Conservation (phyloP, 1,140 invertebrate species). For the Semibalanus balanoides region DNA sequence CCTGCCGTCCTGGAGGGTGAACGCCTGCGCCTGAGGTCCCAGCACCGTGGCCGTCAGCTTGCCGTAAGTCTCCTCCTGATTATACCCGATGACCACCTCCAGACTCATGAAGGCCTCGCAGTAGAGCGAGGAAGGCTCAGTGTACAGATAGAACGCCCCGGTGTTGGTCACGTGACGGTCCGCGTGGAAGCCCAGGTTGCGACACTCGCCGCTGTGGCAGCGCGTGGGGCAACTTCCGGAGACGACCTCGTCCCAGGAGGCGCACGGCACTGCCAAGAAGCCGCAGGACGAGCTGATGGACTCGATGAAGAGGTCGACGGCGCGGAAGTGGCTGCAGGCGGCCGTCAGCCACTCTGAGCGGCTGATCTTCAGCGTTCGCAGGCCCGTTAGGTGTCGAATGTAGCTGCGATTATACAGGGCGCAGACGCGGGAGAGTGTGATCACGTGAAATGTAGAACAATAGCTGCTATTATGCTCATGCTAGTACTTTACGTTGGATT, state of each 20-base stretch:
- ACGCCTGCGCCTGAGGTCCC: not conserved
- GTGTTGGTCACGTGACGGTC: not conserved
- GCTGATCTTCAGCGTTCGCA: not conserved
- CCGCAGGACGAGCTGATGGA: not conserved
- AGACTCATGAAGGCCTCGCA: not conserved
- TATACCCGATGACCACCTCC: not conserved
- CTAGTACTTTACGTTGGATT: no score
- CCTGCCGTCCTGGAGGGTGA: not conserved
- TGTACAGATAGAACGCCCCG: not conserved
- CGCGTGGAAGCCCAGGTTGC: not conserved
- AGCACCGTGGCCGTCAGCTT: not conserved
- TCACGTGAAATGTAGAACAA: no score
- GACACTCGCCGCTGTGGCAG: not conserved
- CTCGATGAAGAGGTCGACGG: conserved; percentile 1
- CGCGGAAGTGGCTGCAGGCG: conserved; percentile 4
- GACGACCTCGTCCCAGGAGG: not conserved
- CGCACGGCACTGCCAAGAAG: not conserved
- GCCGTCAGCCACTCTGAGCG: not conserved
- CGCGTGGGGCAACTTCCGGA: not conserved
- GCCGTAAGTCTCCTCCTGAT: not conserved
- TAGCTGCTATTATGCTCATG: no score
- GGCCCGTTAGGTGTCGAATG: not conserved
- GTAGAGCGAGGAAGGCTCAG: not conserved
- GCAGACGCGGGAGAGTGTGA: no score
- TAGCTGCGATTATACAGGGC: no score